Base-by-base conservation (phyloP, 1,140 invertebrate species). In the Camponotus floridanus region DNA sequence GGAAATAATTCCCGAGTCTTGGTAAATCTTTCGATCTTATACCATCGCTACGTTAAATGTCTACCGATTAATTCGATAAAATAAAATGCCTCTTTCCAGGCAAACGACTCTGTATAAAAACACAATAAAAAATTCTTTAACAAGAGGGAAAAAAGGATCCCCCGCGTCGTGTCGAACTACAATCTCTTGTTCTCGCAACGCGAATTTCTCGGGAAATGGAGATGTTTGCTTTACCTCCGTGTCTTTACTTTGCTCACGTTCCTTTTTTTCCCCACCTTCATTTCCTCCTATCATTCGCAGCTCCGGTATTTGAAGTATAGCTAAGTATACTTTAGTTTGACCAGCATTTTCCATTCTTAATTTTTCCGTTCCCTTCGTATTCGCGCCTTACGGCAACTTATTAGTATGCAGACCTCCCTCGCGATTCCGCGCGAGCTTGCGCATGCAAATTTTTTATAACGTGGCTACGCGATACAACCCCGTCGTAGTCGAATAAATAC, bases 371-470 rank as follows among this genome's bases (percentile, higher is more conserved):
- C 18, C 45, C 48, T 42, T 33, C 42, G 61, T 61, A 67, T 9
- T 67, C 45, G 45, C 42, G 76, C 64, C 62, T 61, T 55, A 64
- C 76, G 76, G 57, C 42, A 51, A 70, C 65, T 81, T 83, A 83
- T 83, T 81, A 81, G 51, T 70, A 62, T 81, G 76, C 76, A 62
- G 57, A 62, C 36, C 31, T 86, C 61, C 59, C 59, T 65, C 48
- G 62, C 48, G 79, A 84, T 74, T 57, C 31, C 68, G 21, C 76
- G 76, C 76, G 48, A 39, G 59, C 57, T 70, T 59, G 67, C 13
- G 42, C 51, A 70, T 87, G 80, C 70, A 85, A 87, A 87, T 87
- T 57, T 81, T 86, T 67, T 86, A 73, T 65, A 86, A 73, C 68
- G 31, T 42, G 36, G n/a, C 67, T 81, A 71, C 51, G 48, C 48